Percentiles rank a stretch among this genome's conserved stretches.
Evolutionary conservation across 2,113 vertebrate species (phyloP).

Genomic region (Actenoides hombroni): DNA sequence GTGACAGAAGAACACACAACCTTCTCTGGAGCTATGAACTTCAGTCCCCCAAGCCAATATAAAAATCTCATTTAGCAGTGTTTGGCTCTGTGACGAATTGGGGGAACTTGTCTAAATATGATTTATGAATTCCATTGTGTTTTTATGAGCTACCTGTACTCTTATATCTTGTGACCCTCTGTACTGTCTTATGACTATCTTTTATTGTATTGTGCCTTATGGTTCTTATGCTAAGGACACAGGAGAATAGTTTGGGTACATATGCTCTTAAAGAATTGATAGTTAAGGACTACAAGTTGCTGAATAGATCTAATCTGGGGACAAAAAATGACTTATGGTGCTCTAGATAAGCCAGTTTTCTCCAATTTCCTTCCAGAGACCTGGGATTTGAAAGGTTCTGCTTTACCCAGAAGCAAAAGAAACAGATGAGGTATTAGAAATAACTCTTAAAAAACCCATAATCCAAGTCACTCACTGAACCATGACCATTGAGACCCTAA

Average conservation of each 20-base stretch:
- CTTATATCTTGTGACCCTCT: background rate
- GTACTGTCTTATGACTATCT: background rate
- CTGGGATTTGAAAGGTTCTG: background rate
- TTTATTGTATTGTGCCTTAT: conserved; percentile 40
- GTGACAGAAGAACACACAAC: background rate
- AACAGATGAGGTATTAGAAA: background rate
- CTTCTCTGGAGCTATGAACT: background rate
- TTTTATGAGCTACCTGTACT: conserved; percentile 50
- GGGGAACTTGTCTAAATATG: conserved; percentile 33
- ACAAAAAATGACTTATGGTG: conserved; percentile 7
- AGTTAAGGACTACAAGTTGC: conserved; percentile 35
- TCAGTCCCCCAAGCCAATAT: conserved; percentile 14
- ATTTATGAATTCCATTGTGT: conserved; percentile 59
- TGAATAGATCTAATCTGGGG: conserved; percentile 21
- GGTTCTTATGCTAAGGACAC: conserved; percentile 23
- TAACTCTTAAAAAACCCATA: background rate
- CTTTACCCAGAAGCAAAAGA: conserved; percentile 21
- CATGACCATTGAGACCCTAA: too few relatives aligned
- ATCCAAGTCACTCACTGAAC: background rate
- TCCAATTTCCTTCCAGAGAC: conserved; percentile 9
- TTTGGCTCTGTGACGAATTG: conserved; percentile 12
- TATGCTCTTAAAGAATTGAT: conserved; percentile 58
- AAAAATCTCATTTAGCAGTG: conserved; percentile 52
- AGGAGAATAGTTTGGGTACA: conserved; percentile 4
- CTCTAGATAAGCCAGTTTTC: conserved; percentile 1